Evolutionary conservation across 2,888 invertebrate species (phyloP).

Genomic region (Drosophila longiperda): DNA sequence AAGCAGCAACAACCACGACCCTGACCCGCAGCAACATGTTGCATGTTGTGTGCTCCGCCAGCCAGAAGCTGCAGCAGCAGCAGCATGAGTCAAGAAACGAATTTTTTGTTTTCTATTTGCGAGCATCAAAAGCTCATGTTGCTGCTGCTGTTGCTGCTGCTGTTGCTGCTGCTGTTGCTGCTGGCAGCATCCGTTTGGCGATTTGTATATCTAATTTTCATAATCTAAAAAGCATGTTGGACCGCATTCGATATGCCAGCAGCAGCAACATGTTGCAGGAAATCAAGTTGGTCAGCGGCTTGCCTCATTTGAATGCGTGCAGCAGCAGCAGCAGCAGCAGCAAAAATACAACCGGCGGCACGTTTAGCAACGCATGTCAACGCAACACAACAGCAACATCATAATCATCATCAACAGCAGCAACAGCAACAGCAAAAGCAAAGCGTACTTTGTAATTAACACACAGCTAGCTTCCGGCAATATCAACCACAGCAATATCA

Average conservation of each 20-base stretch:
- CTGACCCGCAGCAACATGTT: slow-evolving; percentile 76
- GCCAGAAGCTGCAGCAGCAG: slow-evolving; percentile 26
- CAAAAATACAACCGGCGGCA: slow-evolving; percentile 67
- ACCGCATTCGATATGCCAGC: slow-evolving; percentile 47
- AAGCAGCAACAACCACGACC: slow-evolving; percentile 57
- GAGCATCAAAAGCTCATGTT: slow-evolving; percentile 61
- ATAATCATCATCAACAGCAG: slow-evolving; percentile 58
- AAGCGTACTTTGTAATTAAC: slow-evolving; percentile 72
- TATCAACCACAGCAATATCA: slow-evolving; percentile 34
- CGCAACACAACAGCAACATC: slow-evolving; percentile 72
- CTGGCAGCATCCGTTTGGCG: slow-evolving; percentile 77
- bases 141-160: slow-evolving; percentile 46
- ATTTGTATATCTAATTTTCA: slow-evolving; percentile 82
- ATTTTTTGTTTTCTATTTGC: slow-evolving; percentile 26
- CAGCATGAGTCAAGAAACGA: slow-evolving; percentile 44
- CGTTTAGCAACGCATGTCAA: slow-evolving; percentile 83
- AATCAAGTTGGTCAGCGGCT: slow-evolving; percentile 79
- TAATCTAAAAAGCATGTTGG: slow-evolving; percentile 71
- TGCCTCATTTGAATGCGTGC: slow-evolving; percentile 77
- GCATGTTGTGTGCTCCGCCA: slow-evolving; percentile 55
- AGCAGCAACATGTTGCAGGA: slow-evolving; percentile 75
- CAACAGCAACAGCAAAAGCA: slow-evolving; percentile 43
- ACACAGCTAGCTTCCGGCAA: slow-evolving; percentile 77
- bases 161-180: slow-evolving; percentile 49
- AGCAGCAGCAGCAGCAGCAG: slow-evolving; percentile 16